Evolutionary conservation across 2,797 vertebrate species (phyloP).

Genomic region (Taenioides sp.): DNA sequence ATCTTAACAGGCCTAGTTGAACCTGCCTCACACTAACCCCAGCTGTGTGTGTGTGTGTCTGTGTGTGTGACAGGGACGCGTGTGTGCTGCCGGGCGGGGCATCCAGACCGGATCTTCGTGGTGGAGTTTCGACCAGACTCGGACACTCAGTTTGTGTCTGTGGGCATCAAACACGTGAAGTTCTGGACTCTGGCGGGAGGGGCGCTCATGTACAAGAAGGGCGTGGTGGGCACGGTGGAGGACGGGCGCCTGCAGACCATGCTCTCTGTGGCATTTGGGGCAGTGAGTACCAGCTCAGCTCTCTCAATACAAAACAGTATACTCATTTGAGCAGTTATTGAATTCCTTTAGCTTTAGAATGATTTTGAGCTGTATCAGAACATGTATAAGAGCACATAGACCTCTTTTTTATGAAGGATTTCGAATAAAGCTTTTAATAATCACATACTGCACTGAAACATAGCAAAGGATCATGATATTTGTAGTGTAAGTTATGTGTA

Average conservation of each 20-base stretch:
- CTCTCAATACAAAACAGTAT: neutral
- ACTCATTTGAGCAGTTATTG: too few relatives aligned
- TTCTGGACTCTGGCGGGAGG: constrained; percentile 94
- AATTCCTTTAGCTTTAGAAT: too few relatives aligned
- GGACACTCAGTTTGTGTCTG: constrained; percentile 92
- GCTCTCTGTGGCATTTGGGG: constrained; percentile 94
- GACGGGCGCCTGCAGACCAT: constrained; percentile 94
- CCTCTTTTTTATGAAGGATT: too few relatives aligned
- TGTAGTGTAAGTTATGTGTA: too few relatives aligned
- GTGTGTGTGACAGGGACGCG: constrained; percentile 78
- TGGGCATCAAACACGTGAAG: constrained; percentile 94
- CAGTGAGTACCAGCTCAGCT: constrained; percentile 77
- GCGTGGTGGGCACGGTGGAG: constrained; percentile 88
- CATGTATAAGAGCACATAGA: too few relatives aligned
- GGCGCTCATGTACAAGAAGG: constrained; percentile 91
- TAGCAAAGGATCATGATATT: too few relatives aligned
- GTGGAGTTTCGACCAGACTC: constrained; percentile 93
- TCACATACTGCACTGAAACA: too few relatives aligned
- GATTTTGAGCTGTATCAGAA: too few relatives aligned
- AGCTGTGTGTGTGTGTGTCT: too few relatives aligned
- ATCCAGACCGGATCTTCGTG: constrained; percentile 90
- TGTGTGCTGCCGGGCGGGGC: constrained; percentile 86
- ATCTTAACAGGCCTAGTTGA: too few relatives aligned
- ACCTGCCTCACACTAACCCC: too few relatives aligned
- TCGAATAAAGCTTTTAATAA: neutral